Evolutionary conservation across 2,113 vertebrate species (phyloP).

Genomic region (Nicator chloris): DNA sequence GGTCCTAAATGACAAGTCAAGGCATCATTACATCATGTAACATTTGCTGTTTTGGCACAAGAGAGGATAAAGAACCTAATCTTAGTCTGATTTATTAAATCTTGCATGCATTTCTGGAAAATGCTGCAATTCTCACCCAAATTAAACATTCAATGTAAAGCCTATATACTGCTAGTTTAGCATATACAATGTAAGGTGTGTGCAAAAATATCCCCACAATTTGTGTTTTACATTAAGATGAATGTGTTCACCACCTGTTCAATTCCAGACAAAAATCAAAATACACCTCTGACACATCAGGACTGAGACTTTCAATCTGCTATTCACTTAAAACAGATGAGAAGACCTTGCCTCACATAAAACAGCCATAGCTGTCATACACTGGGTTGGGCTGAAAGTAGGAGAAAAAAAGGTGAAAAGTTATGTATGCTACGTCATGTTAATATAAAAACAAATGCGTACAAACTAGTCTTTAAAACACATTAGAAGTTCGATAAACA

Average conservation of each 20-base stretch:
- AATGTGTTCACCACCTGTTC: neutral
- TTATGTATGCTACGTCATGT: neutral
- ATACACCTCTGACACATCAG: neutral
- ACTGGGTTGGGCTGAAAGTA: neutral
- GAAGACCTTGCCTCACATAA: neutral
- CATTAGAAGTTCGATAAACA: neutral
- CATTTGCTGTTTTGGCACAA: neutral
- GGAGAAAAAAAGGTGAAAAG: neutral
- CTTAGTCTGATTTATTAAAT: neutral
- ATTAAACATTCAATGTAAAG: neutral
- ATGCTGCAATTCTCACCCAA: neutral
- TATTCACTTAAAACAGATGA: neutral
- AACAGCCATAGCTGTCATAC: neutral
- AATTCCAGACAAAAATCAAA: neutral
- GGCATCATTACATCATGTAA: accelerated
- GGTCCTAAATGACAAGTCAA: neutral
- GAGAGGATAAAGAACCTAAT: neutral
- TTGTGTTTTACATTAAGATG: neutral
- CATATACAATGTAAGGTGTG: neutral
- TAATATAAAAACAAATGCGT: neutral
- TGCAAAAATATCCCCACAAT: neutral
- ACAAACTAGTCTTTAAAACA: neutral
- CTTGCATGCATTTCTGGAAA: neutral
- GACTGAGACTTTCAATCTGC: neutral
- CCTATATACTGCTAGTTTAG: accelerated